Evolutionary conservation across 2,797 vertebrate species (phyloP).

Genomic region (Xenentodon cancila): DNA sequence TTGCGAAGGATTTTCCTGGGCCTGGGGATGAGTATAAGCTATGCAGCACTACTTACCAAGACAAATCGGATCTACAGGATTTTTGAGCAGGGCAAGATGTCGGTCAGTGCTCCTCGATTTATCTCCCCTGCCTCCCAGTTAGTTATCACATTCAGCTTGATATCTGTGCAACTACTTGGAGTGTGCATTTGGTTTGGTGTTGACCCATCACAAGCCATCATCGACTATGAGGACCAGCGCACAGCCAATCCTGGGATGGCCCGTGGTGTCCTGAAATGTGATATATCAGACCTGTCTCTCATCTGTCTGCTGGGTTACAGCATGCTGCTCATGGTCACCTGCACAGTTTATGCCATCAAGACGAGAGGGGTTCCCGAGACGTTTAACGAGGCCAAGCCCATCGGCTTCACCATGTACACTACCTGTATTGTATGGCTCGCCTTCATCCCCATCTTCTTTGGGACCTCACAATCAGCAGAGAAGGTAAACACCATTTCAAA

Average conservation of each 20-base stretch:
- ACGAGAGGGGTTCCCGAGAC: conserved; percentile 95
- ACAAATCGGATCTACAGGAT: conserved; percentile 98
- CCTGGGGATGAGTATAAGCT: conserved; percentile 96
- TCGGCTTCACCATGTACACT: conserved; percentile 98
- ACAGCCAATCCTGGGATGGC: conserved; percentile 90
- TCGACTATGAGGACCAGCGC: conserved; percentile 96
- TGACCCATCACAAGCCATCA: conserved; percentile 93
- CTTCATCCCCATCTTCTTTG: conserved; percentile 98
- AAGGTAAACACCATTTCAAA: conserved; percentile 82
- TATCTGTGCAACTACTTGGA: conserved; percentile 93
- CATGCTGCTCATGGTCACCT: conserved; percentile 98
- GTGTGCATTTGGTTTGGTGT: conserved; percentile 97
- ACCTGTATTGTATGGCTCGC: conserved; percentile 98
- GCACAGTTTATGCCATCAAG: conserved; percentile 98
- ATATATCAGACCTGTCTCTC: conserved; percentile 96
- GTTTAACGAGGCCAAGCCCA: conserved; percentile 98
- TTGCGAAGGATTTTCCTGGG: conserved; percentile 93
- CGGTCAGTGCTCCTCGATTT: conserved; percentile 91
- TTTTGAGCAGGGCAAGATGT: conserved; percentile 97
- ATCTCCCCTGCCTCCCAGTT: conserved; percentile 96
- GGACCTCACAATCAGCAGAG: conserved; percentile 94
- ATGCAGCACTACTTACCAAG: conserved; percentile 95
- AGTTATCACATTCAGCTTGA: conserved; percentile 95
- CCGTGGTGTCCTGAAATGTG: conserved; percentile 93
- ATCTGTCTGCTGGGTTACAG: conserved; percentile 97